Conservation (phyloP, 2,888 invertebrate genomes). For the Agriopis marginaria region DNA sequence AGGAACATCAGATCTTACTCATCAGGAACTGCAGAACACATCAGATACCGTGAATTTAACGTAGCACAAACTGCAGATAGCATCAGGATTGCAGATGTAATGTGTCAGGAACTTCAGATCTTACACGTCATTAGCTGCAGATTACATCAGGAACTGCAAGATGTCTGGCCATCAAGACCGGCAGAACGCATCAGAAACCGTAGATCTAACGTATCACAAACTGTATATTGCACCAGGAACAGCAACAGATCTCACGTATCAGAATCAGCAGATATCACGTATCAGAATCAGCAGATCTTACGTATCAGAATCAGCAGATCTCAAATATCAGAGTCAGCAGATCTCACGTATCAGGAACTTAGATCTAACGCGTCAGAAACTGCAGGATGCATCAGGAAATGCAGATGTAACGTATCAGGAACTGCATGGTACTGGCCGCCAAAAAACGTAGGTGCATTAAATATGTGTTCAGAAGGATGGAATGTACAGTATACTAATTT, state of each 20-base stretch:
- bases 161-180: neutral
- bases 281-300: neutral
- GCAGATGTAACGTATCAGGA: neutral
- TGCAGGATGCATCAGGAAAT: neutral
- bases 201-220: neutral
- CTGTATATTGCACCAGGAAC: too few relatives aligned
- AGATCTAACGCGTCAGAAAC: neutral
- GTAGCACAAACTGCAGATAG: too few relatives aligned
- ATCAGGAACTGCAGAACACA: too few relatives aligned
- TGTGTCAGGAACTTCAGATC: neutral
- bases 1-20: too few relatives aligned
- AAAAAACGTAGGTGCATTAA: neutral
- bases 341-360: neutral
- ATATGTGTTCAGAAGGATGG: conserved; percentile 11
- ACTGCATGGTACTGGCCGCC: neutral
- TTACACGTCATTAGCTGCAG: neutral
- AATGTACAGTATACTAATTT: neutral
- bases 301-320: neutral
- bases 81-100: too few relatives aligned
- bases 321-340: neutral
- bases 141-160: neutral
- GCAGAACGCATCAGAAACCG: neutral
- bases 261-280: neutral
- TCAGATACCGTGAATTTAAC: too few relatives aligned
- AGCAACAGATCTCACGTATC: neutral